These are phyloP conservation scores for Lysandra coridon DNA, from an alignment of 2,888 invertebrate species.

Conservation along the genomic window DNA sequence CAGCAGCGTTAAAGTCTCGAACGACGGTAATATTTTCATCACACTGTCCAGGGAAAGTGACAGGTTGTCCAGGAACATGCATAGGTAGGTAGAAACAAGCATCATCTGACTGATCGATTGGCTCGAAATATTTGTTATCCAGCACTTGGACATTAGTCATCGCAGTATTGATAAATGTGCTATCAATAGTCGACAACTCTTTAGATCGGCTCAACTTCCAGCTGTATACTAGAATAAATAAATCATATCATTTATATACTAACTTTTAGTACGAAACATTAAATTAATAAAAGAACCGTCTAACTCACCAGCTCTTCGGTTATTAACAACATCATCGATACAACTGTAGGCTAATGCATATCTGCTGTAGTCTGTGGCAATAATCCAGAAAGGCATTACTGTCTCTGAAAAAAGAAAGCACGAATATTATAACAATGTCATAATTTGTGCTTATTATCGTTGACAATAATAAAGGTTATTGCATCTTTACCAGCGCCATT, in stretches of 20 bases:
- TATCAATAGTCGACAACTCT: slow-evolving; percentile 45
- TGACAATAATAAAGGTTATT: not conserved
- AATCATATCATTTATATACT: not conserved
- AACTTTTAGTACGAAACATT: not conserved
- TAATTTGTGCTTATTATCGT: not conserved
- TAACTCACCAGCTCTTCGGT: slow-evolving; percentile 56
- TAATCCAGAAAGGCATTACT: slow-evolving; percentile 47
- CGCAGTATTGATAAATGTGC: slow-evolving; percentile 48
- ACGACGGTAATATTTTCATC: slow-evolving; percentile 54
- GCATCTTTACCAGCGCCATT: slow-evolving; percentile 49
- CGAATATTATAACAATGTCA: slow-evolving; percentile 16
- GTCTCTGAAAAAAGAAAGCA: slow-evolving; percentile 42
- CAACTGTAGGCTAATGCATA: slow-evolving; percentile 83
- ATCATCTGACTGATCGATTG: slow-evolving; percentile 50
- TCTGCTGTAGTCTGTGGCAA: slow-evolving; percentile 77
- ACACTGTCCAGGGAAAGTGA: slow-evolving; percentile 61
- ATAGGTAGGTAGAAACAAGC: slow-evolving; percentile 65
- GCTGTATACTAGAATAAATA: slow-evolving; percentile 57
- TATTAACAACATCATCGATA: slow-evolving; percentile 61
- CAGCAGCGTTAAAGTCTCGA: slow-evolving; percentile 51
- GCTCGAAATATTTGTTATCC: slow-evolving; percentile 55
- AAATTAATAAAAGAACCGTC: not conserved
- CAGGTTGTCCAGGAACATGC: slow-evolving; percentile 52
- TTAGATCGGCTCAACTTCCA: slow-evolving; percentile 66
- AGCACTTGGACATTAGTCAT: slow-evolving; percentile 52